Evolutionary conservation across 2,888 invertebrate genomes (phyloP), one percentile per base, ranked within the genome.

Genomic region (Ditula angustiorana): DNA sequence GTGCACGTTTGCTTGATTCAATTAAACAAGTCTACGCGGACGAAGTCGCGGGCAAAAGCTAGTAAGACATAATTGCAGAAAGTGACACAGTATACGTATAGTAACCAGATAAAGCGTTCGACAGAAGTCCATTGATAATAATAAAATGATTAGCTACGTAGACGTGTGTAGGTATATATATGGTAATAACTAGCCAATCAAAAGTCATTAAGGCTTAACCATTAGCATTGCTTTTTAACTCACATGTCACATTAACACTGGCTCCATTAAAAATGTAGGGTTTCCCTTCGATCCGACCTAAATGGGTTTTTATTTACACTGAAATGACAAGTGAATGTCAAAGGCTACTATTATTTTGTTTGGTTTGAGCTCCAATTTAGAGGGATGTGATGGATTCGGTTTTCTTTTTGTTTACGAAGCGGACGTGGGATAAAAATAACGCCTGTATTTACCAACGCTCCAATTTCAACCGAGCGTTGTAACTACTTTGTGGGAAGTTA

Each of bases 251-350:
- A 35, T 52, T 46, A 64, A 58, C 58, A 52, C 58, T 23, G 41
- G 24, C 35, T 52, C 35, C 63, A 63, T 63, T 19, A 63, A 53
- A 59, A 46, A 64, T 58, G 35, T 46, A 58, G 46, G 53, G 47
- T 13, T 52, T 28, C 24, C 44, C 28, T 53, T 63, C 61, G 67
- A 69, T 70, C 60, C 41, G 37, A 7, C 49, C 58, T 44, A 69
- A 69, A 71, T 71, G 66, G 68, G 50, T 64, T 70, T 67, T 44
- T 66, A 68, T 68, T 67, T 61, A 65, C 65, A 46, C 10, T 46
- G 28, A 30, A 63, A 21, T 53, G 52, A 58, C 28, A 49, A 66
- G 44, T 60, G 26, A 35, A 52, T 55, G 35, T 59, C 35, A 49
- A 13, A 24, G 24, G 50, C 47, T 61, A 33, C 41, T 57, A 61